Conservation (phyloP, 1,140 invertebrate genomes). For the Drosophila yakuba region DNA sequence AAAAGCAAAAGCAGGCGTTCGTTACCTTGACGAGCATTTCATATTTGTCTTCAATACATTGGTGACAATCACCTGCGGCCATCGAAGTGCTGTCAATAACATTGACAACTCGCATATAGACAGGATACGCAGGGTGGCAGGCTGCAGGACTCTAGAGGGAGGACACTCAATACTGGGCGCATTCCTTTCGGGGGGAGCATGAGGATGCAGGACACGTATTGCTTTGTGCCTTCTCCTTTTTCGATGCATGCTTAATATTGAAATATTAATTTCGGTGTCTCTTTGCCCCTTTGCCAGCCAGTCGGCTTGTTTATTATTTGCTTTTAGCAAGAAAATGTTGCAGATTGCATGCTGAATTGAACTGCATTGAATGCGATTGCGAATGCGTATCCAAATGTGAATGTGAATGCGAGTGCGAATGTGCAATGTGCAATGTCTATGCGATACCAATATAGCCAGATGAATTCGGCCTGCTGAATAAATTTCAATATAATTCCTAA, state of each 20-base stretch:
- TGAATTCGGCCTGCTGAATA: conserved; percentile 25
- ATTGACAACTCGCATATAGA: conserved; percentile 49
- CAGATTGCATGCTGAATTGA: conserved; percentile 14
- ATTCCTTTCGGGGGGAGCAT: conserved; percentile 1
- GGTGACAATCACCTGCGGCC: conserved; percentile 73
- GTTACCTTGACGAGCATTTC: conserved; percentile 74
- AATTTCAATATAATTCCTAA: conserved; percentile 56
- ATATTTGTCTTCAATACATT: conserved; percentile 70
- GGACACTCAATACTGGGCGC: conserved; percentile 4
- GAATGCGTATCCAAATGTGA: too few species aligned
- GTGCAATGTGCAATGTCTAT: conserved; percentile 29
- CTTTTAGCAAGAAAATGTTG: conserved; percentile 38
- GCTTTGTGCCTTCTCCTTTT: conserved; percentile 58
- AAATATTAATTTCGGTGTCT: conserved; percentile 71
- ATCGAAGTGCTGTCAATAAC: conserved; percentile 72
- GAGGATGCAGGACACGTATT: conserved; percentile 26
- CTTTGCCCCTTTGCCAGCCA: conserved; percentile 3
- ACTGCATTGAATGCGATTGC: conserved; percentile 9
- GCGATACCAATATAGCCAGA: conserved; percentile 9
- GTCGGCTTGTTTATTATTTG: conserved; percentile 58
- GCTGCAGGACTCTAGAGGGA: not conserved
- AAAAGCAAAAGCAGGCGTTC: conserved; percentile 21
- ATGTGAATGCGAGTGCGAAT: too few species aligned
- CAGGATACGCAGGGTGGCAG: conserved; percentile 3
- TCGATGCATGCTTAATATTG: conserved; percentile 50